Base-by-base conservation (phyloP, 1,140 invertebrate species). In the Heliothis virescens region DNA sequence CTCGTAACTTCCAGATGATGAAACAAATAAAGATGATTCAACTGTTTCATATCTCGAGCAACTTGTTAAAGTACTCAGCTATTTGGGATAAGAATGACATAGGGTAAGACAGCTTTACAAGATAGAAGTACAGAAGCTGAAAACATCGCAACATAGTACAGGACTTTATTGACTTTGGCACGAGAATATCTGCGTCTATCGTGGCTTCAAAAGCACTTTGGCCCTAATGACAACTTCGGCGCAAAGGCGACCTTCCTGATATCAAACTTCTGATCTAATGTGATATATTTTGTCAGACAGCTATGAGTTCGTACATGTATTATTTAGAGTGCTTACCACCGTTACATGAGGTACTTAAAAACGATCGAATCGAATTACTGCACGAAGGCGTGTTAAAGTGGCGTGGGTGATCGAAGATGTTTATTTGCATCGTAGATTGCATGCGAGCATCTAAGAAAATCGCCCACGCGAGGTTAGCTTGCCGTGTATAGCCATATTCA, bases 371-470 rank as follows among this genome's bases (percentile, higher is more conserved):
- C 67, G 72, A 62, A 75, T 75, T 75, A 75, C 72, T 41, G 41
- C 72, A 62, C 72, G 47, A 75, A 50, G 16, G 57, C 57, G 12
- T 50, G 41, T 57, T 75, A 21, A 60, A 75, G 21, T 75, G 57
- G 55, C 55, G 72, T 75, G 72, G 72, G 72, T 75, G 72, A 60
- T 41, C 57, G 57, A 48, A 75, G 72, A 75, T 59, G 72, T 75
- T 62, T 75, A 75, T 75, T 50, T 75, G 72, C 72, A 60, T 41
- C 55, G 41, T 29, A 60, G 72, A 75, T 75, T 75, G 72, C 72
- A 75, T 59, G 57, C 48, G 67, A 71, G 67, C 41, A 50, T 60
- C 34, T 75, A n/a, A 75, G 57, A 62, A 50, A 75, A 5, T 62
- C 72, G 57, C 55, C 72, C 55, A 60, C 72, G 41, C 16, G 41